Evolutionary conservation across 2,888 invertebrate species (phyloP), one percentile per base, ranked within the genome.

Genomic region (Epirrhoe alternata): DNA sequence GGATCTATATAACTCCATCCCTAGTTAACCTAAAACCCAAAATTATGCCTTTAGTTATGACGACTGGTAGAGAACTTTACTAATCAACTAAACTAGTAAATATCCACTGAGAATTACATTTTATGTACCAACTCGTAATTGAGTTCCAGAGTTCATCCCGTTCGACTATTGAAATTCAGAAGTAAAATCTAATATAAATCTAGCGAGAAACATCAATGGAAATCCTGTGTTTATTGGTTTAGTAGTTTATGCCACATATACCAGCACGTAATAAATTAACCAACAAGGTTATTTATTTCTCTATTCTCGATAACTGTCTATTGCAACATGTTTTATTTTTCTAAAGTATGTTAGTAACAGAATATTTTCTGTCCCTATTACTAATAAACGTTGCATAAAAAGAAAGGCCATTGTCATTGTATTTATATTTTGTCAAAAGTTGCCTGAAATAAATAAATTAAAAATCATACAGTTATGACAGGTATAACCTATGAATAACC

Each of bases 21-120:
- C 56, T 61, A 42, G 14, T 35, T 30, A 61, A 60, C 47, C 58
- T 59, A 35, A 66, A 63, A 55, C 62, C 47, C 59, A 42, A 54
- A 62, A 59, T 58, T 55, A 63, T 52, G 52, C 47, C 33, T 51
- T 35, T 51, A 66, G 54, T 52, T 63, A 55, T 67, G 51, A 60
- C 59, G 50, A 30, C 30, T 59, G 62, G 62, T 63, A 51, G 50
- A 24, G 30, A 67, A 67, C 63, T 67, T 55, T 60, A 60, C 59
- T 59, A 61, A 62, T 62, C 59, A 63, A 60, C 47, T 55, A 31
- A 66, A 59, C 57, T 42, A 59, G 30, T 51, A 58, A 52, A 63
- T 66, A 63, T 60, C 60, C 47, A 63, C 52, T 63, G 59, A 55
- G 58, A 61, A 50, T 61, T 61, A 54, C 38, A 58, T 61, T 66